Evolutionary conservation across 2,797 vertebrate genomes (phyloP).

Genomic region (Myotis vivesi): DNA sequence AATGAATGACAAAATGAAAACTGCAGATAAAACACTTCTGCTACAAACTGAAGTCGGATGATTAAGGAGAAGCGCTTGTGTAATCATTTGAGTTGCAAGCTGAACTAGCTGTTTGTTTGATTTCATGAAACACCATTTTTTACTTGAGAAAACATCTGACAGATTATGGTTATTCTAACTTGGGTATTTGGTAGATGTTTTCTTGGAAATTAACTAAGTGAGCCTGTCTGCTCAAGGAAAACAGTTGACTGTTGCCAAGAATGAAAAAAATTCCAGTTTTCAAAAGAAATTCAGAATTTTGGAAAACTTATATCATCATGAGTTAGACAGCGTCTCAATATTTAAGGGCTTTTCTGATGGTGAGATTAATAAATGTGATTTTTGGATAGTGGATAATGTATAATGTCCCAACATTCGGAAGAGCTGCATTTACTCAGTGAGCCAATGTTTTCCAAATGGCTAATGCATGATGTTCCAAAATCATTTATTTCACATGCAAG

Average conservation of each 20-base stretch:
- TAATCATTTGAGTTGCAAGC: background rate
- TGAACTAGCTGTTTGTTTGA: background rate
- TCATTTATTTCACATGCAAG: background rate
- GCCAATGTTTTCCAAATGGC: background rate
- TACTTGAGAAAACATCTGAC: background rate
- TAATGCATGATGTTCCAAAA: background rate
- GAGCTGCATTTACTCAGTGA: background rate
- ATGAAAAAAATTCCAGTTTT: background rate
- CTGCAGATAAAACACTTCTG: background rate
- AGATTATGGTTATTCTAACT: background rate
- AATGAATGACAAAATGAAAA: background rate
- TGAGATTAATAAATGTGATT: background rate
- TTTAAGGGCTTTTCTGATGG: background rate
- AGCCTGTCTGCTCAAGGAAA: background rate
- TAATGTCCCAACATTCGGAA: background rate
- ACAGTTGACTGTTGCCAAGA: background rate
- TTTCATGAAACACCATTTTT: background rate
- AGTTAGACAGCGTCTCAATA: background rate
- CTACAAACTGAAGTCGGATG: background rate
- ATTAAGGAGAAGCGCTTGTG: background rate
- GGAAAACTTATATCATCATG: background rate
- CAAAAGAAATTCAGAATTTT: slow-evolving; percentile 41
- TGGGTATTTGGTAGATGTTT: background rate
- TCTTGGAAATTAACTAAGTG: slow-evolving; percentile 7
- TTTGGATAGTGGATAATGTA: background rate